These are phyloP conservation scores for Proisotoma minuta DNA, from an alignment of 2,888 invertebrate species.

Conservation along the genomic window DNA sequence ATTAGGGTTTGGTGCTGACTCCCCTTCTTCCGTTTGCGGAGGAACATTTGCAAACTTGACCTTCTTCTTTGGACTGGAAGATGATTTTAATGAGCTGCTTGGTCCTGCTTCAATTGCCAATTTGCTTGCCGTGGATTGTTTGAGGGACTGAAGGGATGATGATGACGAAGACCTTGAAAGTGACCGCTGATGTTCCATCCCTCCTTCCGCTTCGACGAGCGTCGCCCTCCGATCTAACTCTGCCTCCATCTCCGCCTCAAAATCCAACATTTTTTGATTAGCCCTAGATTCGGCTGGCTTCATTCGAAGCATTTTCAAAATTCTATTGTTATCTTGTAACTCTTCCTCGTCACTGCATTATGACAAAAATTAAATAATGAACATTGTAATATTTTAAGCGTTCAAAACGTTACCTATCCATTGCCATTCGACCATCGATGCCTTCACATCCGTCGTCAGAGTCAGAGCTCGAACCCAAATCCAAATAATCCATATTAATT, in stretches of 20 bases:
- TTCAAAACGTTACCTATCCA: slow-evolving; percentile 20
- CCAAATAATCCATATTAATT: slow-evolving; percentile 33
- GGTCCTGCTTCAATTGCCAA: slow-evolving; percentile 8
- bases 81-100: background rate
- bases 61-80: slow-evolving; percentile 23
- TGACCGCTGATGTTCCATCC: slow-evolving; percentile 42
- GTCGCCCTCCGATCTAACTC: slow-evolving; percentile 47
- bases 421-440: slow-evolving; percentile 17
- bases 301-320: slow-evolving; percentile 35
- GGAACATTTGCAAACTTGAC: slow-evolving; percentile 24
- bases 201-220: slow-evolving; percentile 41
- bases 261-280: slow-evolving; percentile 44
- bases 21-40: background rate
- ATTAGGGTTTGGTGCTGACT: background rate
- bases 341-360: slow-evolving; percentile 47
- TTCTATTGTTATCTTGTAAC: slow-evolving; percentile 26
- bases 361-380: slow-evolving; percentile 10
- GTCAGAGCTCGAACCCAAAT: slow-evolving; percentile 40
- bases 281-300: slow-evolving; percentile 30
- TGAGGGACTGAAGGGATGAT: slow-evolving; percentile 31
- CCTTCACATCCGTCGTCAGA: slow-evolving; percentile 26
- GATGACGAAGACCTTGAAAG: slow-evolving; percentile 38
- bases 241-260: slow-evolving; percentile 49
- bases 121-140: slow-evolving; percentile 5
- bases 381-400: background rate